phyloP scores from a whole-genome alignment of 2,888 invertebrate genomes.

The Osmoderma eremita region DNA sequence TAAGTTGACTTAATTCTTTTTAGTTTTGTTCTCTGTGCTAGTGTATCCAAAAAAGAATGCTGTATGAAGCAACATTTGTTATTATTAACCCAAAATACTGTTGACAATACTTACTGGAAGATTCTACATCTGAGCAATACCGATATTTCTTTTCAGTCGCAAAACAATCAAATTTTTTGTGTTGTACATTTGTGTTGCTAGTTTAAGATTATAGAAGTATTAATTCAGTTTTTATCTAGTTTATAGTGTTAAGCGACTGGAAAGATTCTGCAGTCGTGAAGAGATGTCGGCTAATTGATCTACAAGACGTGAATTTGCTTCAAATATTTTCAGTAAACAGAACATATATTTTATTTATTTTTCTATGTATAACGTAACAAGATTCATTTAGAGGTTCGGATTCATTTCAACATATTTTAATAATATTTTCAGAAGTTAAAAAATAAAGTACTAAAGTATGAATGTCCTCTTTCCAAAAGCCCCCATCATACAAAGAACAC shows the following conservation, averaged over 20 bases:
- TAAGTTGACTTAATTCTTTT: neutral
- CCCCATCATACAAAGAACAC: too few relatives aligned
- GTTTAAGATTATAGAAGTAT: slow-evolving; percentile 7
- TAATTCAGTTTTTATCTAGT: slow-evolving; percentile 21
- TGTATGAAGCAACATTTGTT: slow-evolving; percentile 12
- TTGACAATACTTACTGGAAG: neutral
- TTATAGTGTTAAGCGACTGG: slow-evolving; percentile 43
- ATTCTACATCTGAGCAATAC: slow-evolving; percentile 28
- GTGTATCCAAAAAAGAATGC: slow-evolving; percentile 4
- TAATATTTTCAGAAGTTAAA: too few relatives aligned
- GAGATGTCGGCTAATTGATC: slow-evolving; percentile 38
- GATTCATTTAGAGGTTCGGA: too few relatives aligned
- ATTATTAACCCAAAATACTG: slow-evolving; percentile 35
- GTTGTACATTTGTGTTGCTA: slow-evolving; percentile 7
- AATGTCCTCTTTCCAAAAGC: too few relatives aligned
- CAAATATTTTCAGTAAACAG: slow-evolving; percentile 9
- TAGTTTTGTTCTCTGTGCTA: slow-evolving; percentile 18
- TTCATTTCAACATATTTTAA: too few relatives aligned
- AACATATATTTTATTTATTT: neutral
- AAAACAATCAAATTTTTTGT: slow-evolving; percentile 19
- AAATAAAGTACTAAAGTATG: too few relatives aligned
- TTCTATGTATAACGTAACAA: neutral
- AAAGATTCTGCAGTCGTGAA: slow-evolving; percentile 49
- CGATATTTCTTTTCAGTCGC: slow-evolving; percentile 32
- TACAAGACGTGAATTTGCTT: slow-evolving; percentile 6